A percentile compares a stretch with the other conserved stretches of the same genome.
Conservation (phyloP, 1,140 invertebrate genomes). For the Zaprionus nigranus region DNA sequence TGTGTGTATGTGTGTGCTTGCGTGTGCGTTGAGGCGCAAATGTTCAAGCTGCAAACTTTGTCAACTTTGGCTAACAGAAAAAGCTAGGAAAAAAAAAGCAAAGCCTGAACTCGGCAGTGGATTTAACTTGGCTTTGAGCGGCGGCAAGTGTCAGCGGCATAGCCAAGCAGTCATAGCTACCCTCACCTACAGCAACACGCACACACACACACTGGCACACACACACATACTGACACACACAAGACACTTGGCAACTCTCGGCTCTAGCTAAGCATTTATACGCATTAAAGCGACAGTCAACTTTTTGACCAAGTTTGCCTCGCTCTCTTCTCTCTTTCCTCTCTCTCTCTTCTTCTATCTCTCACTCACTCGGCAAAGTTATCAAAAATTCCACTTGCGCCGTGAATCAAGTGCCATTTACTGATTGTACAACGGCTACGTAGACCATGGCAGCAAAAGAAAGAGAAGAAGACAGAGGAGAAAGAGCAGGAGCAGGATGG, state of each 20-base stretch:
- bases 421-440: conserved; percentile 70
- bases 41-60: conserved; percentile 77
- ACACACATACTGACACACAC: neutral
- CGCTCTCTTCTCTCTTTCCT: neutral
- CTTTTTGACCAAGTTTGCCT: conserved; percentile 76
- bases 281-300: conserved; percentile 78
- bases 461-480: conserved; percentile 1
- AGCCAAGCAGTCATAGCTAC: conserved; percentile 60
- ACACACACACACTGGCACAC: too few species aligned
- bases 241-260: conserved; percentile 22
- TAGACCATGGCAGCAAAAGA: conserved; percentile 10
- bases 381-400: conserved; percentile 83
- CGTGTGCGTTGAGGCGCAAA: conserved; percentile 69
- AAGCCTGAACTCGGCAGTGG: conserved; percentile 72
- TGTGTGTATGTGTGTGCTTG: conserved; percentile 34
- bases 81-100: conserved; percentile 49
- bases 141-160: conserved; percentile 20
- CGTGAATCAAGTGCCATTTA: conserved; percentile 83
- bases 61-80: conserved; percentile 56
- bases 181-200: conserved; percentile 11
- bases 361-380: conserved; percentile 63
- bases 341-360: neutral
- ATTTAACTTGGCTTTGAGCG: conserved; percentile 75
- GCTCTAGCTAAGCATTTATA: conserved; percentile 71
- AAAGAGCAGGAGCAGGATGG: neutral